Base-by-base conservation (phyloP, 2,797 vertebrate genomes). In the Toxotes lorentzi region DNA sequence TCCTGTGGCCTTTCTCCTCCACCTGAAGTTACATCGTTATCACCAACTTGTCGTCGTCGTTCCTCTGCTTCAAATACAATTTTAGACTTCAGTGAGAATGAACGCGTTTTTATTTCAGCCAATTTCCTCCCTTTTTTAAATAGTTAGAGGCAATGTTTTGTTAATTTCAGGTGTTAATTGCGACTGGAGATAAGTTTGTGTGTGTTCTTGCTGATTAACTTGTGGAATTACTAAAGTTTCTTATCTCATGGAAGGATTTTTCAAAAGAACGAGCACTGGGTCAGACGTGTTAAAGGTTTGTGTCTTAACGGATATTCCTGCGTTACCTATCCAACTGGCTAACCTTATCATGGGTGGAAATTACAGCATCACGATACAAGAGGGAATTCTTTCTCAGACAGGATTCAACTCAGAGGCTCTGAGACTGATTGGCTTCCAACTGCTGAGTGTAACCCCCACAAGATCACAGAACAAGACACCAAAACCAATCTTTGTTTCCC, bases 401-500 rank as follows among this genome's bases (percentile, higher is more conserved):
- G 34, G 27, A 68, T 67, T 58, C 65, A 16, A 35, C 34, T 30
- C 35, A 12, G 41, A n/a, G 2, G 19, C 34, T 48, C 30, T 34
- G 41, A 61, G 51, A 21, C n/a, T 40, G 45, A 53, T 45, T 12
- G 16, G 16, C 40, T 1, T 54, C 51, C 9, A 54, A 23, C 41
- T 23, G 61, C 53, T 61, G 45, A 11, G 3, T 47, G 66, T 5
- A 19, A 43, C 32, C 11, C 27, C 34, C 27, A 61, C 30, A n/a
- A 48, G 1, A 45, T 34, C 47, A 43, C 57, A 43, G 60, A 72
- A 2, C 53, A 32, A 24, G 35, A 74, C 35, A 41, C 14, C 16
- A 56, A 61, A 40, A 27, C 47, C 32, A 32, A 45, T 74, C 38
- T 67, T 32, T 41, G 48, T 56, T 72, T 78, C 35, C 40, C 34